Evolutionary conservation across 2,797 vertebrate genomes (phyloP), one percentile per base, ranked within the genome.

Genomic region (Diplodus sargus): DNA sequence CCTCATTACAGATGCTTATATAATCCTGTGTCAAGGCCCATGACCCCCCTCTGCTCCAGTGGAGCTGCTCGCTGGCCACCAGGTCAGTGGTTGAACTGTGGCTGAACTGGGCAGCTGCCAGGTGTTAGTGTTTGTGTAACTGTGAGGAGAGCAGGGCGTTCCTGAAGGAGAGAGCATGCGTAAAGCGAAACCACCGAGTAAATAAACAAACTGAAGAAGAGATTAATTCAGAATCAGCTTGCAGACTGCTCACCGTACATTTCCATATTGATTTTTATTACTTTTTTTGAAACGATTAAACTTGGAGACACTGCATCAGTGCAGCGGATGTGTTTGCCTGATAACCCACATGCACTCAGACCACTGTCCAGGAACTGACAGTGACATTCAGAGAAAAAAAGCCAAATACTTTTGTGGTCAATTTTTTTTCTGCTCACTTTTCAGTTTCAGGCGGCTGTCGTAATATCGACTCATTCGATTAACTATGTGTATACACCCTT

Each of bases 41-140:
- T 45, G 62, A 76, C 58, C 17, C 52, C 13, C 39, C 43, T 13
- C 67, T 61, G 1, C 47, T 48, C 53, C 20, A 7, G 34, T 12
- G 30, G 30, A 58, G 58, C 63, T 64, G 42, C 34, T 62, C 56
- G 13, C n/a, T 76, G 49, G 20, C 13, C 49, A 63, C 15, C 51
- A 70, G 30, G 45, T 73, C 64, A 75, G 54, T 20, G 62, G 59
- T 64, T n/a, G 15, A 57, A 68, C n/a, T 65, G 54, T 20, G 62
- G 59, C 64, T n/a, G 15, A 57, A 68, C n/a, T 69, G 47, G 57
- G 23, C 18, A 18, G 30, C 60, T 54, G 58, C 45, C 70, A 63
- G n/a, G 42, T 34, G 30, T 34, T 34, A 5, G 28, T 30, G 34
- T 39, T 9, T 57, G 34, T 58, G 48, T 25, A 5, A 58, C 14